Evolutionary conservation across 2,888 invertebrate species (phyloP).

Genomic region (Erebia aethiops): DNA sequence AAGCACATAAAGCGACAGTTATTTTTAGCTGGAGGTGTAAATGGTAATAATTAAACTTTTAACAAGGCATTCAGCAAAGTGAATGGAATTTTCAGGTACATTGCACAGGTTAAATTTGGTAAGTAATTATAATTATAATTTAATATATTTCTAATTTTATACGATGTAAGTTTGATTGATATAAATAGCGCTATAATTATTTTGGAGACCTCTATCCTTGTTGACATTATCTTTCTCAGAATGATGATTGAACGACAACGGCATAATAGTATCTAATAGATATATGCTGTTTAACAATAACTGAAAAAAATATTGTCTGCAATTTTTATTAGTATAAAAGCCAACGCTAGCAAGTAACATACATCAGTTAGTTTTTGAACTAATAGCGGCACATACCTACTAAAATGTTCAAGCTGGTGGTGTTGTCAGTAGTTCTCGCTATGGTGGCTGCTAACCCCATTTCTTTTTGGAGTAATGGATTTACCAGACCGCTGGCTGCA

Average conservation of each 20-base stretch:
- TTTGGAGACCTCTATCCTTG: background rate
- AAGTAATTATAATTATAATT: background rate
- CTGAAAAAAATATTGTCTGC: background rate
- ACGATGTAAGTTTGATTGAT: background rate
- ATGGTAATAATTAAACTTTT: background rate
- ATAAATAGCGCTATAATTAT: background rate
- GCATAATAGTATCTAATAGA: background rate
- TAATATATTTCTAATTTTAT: background rate
- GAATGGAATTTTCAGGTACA: background rate
- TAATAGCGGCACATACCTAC: slow-evolving; percentile 67
- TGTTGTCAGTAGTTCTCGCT: slow-evolving; percentile 84
- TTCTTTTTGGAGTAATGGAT: slow-evolving; percentile 41
- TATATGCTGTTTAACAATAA: background rate
- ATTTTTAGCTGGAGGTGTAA: background rate
- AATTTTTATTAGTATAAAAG: slow-evolving; percentile 18
- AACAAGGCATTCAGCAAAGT: background rate
- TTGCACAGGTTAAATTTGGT: background rate
- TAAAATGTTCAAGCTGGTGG: slow-evolving; percentile 84
- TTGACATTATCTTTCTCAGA: slow-evolving; percentile 4
- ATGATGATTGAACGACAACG: background rate
- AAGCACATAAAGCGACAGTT: background rate
- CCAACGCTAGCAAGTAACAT: slow-evolving; percentile 53
- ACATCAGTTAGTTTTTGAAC: slow-evolving; percentile 64
- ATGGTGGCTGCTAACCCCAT: slow-evolving; percentile 78
- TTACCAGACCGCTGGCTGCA: background rate